Evolutionary conservation across 2,797 vertebrate genomes (phyloP).

Genomic region (Anabas testudineus): DNA sequence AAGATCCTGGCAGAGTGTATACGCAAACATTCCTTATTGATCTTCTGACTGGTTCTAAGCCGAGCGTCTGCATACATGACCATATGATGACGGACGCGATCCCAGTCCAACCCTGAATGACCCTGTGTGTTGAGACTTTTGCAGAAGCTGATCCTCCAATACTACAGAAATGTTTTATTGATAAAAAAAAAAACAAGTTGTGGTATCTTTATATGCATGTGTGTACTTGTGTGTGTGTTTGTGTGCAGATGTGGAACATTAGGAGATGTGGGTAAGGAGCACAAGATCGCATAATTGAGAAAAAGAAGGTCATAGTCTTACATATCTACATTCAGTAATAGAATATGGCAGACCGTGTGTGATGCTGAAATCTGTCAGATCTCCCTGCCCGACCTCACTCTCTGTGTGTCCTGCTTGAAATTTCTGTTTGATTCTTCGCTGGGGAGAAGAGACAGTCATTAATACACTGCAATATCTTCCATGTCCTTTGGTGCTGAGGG

Average conservation of each 20-base stretch:
- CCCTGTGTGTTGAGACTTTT: conserved; percentile 25
- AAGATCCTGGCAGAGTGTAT: conserved; percentile 55
- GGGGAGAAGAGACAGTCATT: conserved; percentile 78
- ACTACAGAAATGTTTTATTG: conserved; percentile 43
- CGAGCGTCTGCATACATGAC: conserved; percentile 52
- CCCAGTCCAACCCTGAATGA: conserved; percentile 24
- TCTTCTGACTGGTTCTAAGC: conserved; percentile 62
- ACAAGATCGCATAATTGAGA: conserved; percentile 37
- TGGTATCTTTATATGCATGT: conserved; percentile 8
- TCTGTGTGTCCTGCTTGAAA: conserved; percentile 82
- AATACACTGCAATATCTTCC: conserved; percentile 76
- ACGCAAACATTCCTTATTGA: conserved; percentile 74
- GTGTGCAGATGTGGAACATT: conserved; percentile 7
- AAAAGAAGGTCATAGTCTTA: conserved; percentile 66
- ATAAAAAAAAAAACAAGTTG: conserved; percentile 39
- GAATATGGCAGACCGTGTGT: conserved; percentile 71
- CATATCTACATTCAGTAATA: conserved; percentile 68
- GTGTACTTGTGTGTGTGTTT: conserved; percentile 11
- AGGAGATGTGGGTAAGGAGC: conserved; percentile 48
- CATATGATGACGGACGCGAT: conserved; percentile 40
- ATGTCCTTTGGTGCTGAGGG: conserved; percentile 81
- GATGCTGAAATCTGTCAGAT: conserved; percentile 80
- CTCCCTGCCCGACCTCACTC: conserved; percentile 68
- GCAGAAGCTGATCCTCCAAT: conserved; percentile 31
- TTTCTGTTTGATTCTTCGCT: conserved; percentile 83